phyloP scores from a whole-genome alignment of 1,140 invertebrate species.

The Chymomyza costata region DNA sequence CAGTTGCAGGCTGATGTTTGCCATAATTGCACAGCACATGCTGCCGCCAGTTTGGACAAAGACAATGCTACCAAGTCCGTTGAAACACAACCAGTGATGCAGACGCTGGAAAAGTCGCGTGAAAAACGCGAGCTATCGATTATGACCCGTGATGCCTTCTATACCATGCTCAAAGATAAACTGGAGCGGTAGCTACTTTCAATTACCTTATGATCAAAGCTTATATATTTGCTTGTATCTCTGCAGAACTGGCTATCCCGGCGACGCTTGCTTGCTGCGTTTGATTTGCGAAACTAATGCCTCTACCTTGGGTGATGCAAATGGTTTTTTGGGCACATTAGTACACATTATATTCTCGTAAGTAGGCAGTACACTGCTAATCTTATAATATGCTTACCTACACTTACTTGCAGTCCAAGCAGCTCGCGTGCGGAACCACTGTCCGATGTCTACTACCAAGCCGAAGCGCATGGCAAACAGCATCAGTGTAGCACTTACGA shows the following conservation, averaged over 20 bases:
- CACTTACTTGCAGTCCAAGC: conserved; percentile 75
- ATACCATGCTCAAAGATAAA: conserved; percentile 55
- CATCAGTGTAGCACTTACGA: conserved; percentile 69
- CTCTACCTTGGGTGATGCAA: conserved; percentile 51
- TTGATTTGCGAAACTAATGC: conserved; percentile 66
- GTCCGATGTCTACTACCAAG: conserved; percentile 77
- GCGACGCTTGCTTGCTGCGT: conserved; percentile 53
- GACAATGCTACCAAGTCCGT: not conserved
- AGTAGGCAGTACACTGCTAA: not conserved
- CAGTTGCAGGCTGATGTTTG: conserved; percentile 25
- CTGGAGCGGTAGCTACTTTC: conserved; percentile 35
- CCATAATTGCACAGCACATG: conserved; percentile 29
- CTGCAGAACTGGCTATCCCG: conserved; percentile 46
- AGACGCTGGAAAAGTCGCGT: conserved; percentile 6
- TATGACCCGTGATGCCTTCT: conserved; percentile 50
- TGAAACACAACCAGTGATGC: not conserved
- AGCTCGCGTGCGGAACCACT: conserved; percentile 77
- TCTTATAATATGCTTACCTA: rapidly evolving
- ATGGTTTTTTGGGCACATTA: conserved; percentile 61
- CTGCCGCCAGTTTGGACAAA: not conserved
- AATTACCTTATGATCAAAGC: no score
- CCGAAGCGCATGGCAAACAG: conserved; percentile 75
- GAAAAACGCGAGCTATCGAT: conserved; percentile 31
- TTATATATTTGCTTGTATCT: no score
- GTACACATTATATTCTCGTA: conserved; percentile 63